Conservation (phyloP, 2,113 vertebrate species). For the Ceuthmochares aereus region DNA sequence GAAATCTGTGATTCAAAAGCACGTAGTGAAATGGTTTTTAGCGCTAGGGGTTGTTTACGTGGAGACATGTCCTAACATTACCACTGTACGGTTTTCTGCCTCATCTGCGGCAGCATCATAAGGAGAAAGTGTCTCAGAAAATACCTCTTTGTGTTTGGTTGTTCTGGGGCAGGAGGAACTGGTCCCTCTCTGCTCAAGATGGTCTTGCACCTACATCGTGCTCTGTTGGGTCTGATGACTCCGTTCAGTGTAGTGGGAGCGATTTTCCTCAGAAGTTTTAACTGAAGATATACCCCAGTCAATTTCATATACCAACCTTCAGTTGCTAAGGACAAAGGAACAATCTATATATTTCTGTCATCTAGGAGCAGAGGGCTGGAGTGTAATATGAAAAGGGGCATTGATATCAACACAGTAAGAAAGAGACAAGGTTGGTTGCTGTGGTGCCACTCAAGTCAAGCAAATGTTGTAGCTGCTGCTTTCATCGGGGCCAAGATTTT, state of each 20-base stretch:
- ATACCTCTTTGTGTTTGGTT: rapidly evolving
- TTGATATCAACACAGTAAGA: not conserved
- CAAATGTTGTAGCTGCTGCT: not conserved
- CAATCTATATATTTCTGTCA: not conserved
- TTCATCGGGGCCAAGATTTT: not conserved
- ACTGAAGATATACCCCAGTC: not conserved
- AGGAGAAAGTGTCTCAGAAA: not conserved
- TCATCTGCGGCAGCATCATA: not conserved
- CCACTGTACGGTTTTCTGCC: not conserved
- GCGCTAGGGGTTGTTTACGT: not conserved
- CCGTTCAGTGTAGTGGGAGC: rapidly evolving
- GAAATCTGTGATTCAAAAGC: not conserved
- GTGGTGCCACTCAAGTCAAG: not conserved
- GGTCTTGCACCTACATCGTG: not conserved
- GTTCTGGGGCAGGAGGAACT: not conserved
- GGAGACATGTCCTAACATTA: not conserved
- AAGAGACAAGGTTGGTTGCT: rapidly evolving
- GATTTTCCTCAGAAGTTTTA: not conserved
- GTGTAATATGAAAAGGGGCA: not conserved
- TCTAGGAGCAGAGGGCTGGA: not conserved
- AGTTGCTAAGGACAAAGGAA: not conserved
- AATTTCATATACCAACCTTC: not conserved
- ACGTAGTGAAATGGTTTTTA: not conserved
- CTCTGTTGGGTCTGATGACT: no score
- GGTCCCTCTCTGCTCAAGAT: not conserved